Evolutionary conservation across 2,797 vertebrate genomes (phyloP), one percentile per base, ranked within the genome.

Genomic region (Hippocampus kuda): DNA sequence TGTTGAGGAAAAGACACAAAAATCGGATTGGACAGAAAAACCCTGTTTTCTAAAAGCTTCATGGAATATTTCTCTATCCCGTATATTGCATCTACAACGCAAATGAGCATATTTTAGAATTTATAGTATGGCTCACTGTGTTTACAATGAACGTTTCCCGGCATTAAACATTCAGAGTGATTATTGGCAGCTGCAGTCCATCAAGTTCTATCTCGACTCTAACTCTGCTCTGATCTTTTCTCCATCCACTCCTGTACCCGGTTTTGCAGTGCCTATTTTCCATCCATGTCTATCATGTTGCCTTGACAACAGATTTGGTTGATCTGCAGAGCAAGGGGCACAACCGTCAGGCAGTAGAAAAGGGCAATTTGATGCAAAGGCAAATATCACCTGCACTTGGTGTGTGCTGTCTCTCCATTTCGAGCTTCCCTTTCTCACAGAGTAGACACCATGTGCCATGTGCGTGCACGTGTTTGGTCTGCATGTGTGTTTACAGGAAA

Each of bases 371-470:
- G 73, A 83, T 81, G 82, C 73, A 82, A 76, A 80, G 67, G 75
- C 71, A 78, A 86, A 86, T 77, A 84, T 80, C 79, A 86, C 84
- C 83, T 85, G 71, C 65, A 86, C 84, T 75, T 69, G 34, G 57
- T 77, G 75, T 83, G 71, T 87, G 83, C 87, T 84, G 83, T 83
- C 73, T 78, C 72, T 46, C 70, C 72, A 61, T 80, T 86, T 79
- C 83, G 83, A 87, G 83, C 82, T 76, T 79, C 68, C 81, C 80
- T 83, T 34, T 46, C 63, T 66, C 16, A 18, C 65, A 12, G 10
- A 46, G 15, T 15, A 41, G 5, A 18, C 16, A 3, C 53, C 75
- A 64, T 20, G 63, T 64, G 68, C 26, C 56, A 5, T 74, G 68
- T 75, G 42, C 75, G 57, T 72, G 63, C 67, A 24, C 66, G 42